phyloP scores from a whole-genome alignment of 2,888 invertebrate species.

The Drosophila nr. medialis region DNA sequence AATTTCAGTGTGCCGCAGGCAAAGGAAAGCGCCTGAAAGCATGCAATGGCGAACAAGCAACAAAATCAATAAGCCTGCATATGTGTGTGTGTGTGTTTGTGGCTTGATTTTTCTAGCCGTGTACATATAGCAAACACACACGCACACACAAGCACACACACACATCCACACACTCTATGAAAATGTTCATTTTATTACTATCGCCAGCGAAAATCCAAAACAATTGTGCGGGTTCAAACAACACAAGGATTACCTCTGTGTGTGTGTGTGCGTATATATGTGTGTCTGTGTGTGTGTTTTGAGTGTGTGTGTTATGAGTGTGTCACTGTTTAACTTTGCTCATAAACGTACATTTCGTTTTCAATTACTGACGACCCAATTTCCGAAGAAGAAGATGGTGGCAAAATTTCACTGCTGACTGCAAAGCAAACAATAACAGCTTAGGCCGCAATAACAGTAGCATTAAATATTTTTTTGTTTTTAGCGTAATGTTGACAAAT shows the following conservation, averaged over 20 bases:
- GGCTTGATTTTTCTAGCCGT: constrained; percentile 3
- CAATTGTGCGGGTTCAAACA: constrained; percentile 66
- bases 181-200: constrained; percentile 78
- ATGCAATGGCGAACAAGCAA: constrained; percentile 22
- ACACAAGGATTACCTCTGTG: neutral
- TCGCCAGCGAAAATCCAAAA: constrained; percentile 70
- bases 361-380: constrained; percentile 67
- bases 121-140: constrained; percentile 28
- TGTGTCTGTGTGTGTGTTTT: constrained; percentile 10
- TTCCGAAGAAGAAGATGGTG: constrained; percentile 24
- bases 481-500: constrained; percentile 56
- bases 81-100: constrained; percentile 17
- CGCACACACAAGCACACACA: constrained; percentile 22
- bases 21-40: constrained; percentile 36
- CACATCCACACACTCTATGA: constrained; percentile 44
- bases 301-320: constrained; percentile 7
- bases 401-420: constrained; percentile 33
- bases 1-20: constrained; percentile 19
- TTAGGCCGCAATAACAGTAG: constrained; percentile 24
- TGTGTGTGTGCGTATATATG: constrained; percentile 9
- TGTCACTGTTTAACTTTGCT: constrained; percentile 69
- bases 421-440: constrained; percentile 14
- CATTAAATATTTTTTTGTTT: constrained; percentile 34
- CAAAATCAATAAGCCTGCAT: constrained; percentile 65
- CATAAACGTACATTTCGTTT: constrained; percentile 79